These are phyloP conservation scores for Lordiphosa mommai DNA, from an alignment of 1,140 invertebrate species.

Conservation along the genomic window DNA sequence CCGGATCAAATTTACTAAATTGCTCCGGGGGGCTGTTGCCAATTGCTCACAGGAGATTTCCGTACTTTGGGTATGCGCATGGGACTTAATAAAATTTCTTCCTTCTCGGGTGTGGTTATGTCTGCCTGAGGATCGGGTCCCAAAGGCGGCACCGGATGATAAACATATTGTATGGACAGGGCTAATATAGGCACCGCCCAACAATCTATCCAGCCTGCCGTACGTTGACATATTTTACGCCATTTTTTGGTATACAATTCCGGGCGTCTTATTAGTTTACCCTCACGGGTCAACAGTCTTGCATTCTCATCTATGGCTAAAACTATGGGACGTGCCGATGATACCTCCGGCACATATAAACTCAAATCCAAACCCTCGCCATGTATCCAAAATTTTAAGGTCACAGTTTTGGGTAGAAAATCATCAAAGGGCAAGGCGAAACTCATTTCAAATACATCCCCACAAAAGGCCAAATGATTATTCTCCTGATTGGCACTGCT, in stretches of 20 bases:
- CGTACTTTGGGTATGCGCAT: slow-evolving; percentile 91
- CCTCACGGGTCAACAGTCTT: slow-evolving; percentile 90
- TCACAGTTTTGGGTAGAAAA: slow-evolving; percentile 92
- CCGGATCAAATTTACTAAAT: slow-evolving; percentile 91
- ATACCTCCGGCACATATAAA: slow-evolving; percentile 94
- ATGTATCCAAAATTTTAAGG: slow-evolving; percentile 95
- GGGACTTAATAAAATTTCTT: slow-evolving; percentile 94
- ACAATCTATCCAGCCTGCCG: slow-evolving; percentile 94
- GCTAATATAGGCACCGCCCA: slow-evolving; percentile 97
- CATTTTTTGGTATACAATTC: slow-evolving; percentile 88
- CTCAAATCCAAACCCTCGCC: slow-evolving; percentile 95
- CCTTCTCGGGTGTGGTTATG: slow-evolving; percentile 95
- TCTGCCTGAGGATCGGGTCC: slow-evolving; percentile 93
- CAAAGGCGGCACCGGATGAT: slow-evolving; percentile 93
- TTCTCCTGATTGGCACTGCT: slow-evolving; percentile 97
- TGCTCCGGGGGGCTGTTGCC: slow-evolving; percentile 82
- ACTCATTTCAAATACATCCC: slow-evolving; percentile 94
- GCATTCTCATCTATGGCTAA: slow-evolving; percentile 93
- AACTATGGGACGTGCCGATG: slow-evolving; percentile 90
- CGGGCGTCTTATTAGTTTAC: slow-evolving; percentile 81
- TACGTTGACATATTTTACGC: slow-evolving; percentile 90
- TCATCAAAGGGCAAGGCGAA: slow-evolving; percentile 96
- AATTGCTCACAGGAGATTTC: slow-evolving; percentile 86
- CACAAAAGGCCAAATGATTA: slow-evolving; percentile 94
- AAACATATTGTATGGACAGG: slow-evolving; percentile 93